Conservation (phyloP, 2,888 invertebrate genomes). For the Lepidochitona cinerea region DNA sequence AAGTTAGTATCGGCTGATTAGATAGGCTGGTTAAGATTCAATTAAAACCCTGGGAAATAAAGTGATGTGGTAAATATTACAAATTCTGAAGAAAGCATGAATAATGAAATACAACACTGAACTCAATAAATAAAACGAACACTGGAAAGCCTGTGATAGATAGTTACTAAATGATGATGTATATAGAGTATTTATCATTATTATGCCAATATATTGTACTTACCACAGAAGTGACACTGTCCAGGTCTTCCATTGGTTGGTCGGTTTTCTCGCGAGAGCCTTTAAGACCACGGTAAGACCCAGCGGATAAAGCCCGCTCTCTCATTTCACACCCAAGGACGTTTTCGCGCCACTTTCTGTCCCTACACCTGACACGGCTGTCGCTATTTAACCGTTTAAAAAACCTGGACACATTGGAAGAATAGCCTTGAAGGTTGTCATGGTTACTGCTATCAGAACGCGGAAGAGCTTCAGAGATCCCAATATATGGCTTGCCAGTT, state of each 20-base stretch:
- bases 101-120: too few relatives aligned
- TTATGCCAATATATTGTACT: conserved; percentile 30
- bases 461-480: not conserved
- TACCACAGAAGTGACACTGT: conserved; percentile 54
- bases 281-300: conserved; percentile 36
- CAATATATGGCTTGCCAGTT: not conserved
- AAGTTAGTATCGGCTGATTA: too few relatives aligned
- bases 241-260: conserved; percentile 53
- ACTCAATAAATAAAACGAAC: too few relatives aligned
- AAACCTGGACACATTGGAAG: conserved; percentile 35
- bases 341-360: conserved; percentile 8
- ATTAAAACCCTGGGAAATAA: too few relatives aligned
- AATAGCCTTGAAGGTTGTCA: conserved; percentile 18
- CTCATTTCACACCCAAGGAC: conserved; percentile 17
- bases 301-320: conserved; percentile 40
- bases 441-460: not conserved
- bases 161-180: too few relatives aligned
- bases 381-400: conserved; percentile 37
- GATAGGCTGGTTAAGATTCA: too few relatives aligned
- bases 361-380: conserved; percentile 19
- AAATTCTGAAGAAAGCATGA: too few relatives aligned
- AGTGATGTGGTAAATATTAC: too few relatives aligned
- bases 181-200: too few relatives aligned
- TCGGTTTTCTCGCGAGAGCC: conserved; percentile 31
- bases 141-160: too few relatives aligned